Evolutionary conservation across 1,140 invertebrate species (phyloP).

Genomic region (Trichonephila clavata): DNA sequence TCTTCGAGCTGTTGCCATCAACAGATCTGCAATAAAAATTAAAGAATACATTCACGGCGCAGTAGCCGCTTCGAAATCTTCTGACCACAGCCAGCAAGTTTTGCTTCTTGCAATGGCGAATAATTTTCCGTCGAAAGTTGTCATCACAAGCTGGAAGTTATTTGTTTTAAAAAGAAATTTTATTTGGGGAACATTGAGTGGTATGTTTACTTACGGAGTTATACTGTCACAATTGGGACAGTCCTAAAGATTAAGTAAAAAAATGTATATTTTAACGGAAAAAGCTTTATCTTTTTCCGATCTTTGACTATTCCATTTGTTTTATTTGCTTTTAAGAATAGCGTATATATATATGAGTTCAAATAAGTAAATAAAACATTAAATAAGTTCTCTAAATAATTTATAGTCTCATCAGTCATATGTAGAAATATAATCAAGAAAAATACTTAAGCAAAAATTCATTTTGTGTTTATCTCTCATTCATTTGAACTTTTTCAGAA

Average conservation of each 20-base stretch:
- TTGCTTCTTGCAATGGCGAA: not conserved
- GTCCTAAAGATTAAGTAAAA: not conserved
- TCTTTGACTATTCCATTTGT: no score
- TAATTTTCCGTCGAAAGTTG: not conserved
- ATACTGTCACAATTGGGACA: not conserved
- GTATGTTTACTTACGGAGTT: not conserved
- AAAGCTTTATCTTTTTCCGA: no score
- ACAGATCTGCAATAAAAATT: conserved; percentile 15
- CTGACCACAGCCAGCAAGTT: not conserved
- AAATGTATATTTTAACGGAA: no score
- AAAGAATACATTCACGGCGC: not conserved
- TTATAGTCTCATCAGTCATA: no score
- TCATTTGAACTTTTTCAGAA: no score
- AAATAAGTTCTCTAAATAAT: no score
- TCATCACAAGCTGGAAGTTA: not conserved
- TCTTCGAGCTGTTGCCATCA: conserved; percentile 14
- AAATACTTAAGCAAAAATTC: no score
- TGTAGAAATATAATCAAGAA: no score
- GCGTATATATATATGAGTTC: no score
- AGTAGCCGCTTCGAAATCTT: not conserved
- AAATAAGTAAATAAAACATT: no score
- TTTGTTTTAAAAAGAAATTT: not conserved
- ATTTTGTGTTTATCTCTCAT: no score
- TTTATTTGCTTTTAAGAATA: no score
- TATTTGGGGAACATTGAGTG: not conserved